These are phyloP conservation scores for Lysiphlebus fabarum DNA, from an alignment of 1,140 invertebrate species.

Conservation along the genomic window DNA sequence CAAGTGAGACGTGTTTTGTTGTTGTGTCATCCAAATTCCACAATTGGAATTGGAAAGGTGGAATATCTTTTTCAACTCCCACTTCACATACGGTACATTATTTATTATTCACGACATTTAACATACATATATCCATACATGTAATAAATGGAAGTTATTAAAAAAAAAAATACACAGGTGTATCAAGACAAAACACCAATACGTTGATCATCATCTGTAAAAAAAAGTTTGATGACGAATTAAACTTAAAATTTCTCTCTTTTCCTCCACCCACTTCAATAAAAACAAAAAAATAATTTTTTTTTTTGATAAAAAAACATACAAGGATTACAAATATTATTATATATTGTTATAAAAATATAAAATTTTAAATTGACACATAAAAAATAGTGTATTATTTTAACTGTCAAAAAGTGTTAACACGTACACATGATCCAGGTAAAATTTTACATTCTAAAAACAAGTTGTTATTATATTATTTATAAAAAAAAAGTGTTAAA, in stretches of 20 bases:
- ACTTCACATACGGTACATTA: no score
- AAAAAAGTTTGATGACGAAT: conserved; percentile 11
- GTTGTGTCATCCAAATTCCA: conserved; percentile 18
- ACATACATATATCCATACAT: background rate
- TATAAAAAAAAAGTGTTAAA: no score
- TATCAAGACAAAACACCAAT: background rate
- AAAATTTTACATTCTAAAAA: no score
- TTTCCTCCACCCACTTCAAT: background rate
- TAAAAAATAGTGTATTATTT: background rate
- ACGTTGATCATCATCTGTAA: background rate
- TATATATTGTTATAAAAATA: background rate
- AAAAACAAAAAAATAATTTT: background rate
- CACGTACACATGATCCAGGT: no score
- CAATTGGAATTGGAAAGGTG: conserved; percentile 24
- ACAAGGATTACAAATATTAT: background rate
- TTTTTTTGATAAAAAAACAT: background rate
- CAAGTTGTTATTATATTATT: no score
- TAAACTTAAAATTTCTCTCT: background rate
- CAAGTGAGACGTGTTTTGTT: background rate
- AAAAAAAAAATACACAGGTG: conserved; percentile 9
- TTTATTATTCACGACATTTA: conserved; percentile 2
- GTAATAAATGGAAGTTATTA: background rate
- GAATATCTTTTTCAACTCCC: background rate
- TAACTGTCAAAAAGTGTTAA: conserved; percentile 13
- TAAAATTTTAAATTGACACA: background rate